Conservation (phyloP, 2,888 invertebrate genomes). For the Andrena praecox region DNA sequence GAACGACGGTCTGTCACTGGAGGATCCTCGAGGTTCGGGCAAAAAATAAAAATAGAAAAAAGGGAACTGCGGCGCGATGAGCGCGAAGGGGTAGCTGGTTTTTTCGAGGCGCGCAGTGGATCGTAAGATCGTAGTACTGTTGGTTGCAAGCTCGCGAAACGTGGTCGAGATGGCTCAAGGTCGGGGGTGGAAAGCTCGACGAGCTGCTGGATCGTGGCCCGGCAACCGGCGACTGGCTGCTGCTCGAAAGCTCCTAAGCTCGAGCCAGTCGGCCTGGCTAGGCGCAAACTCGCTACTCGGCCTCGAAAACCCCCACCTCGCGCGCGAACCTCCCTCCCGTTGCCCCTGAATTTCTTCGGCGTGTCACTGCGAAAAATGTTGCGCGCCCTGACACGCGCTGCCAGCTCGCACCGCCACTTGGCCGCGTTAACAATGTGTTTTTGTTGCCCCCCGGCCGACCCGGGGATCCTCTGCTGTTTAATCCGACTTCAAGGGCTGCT, state of each 20-base stretch:
- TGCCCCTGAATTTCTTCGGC: constrained; percentile 69
- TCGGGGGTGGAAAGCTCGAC: constrained; percentile 20
- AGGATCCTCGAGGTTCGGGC: neutral
- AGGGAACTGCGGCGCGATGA: neutral
- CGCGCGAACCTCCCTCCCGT: constrained; percentile 50
- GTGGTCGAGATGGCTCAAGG: constrained; percentile 45
- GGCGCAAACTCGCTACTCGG: constrained; percentile 77
- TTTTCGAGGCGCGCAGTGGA: neutral
- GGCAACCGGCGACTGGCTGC: constrained; percentile 80
- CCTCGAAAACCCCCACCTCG: constrained; percentile 61
- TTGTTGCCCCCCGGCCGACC: neutral
- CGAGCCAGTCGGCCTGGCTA: constrained; percentile 74
- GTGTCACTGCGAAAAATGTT: constrained; percentile 65
- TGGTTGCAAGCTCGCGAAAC: constrained; percentile 19
- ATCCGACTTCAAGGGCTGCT: neutral
- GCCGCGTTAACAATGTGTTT: constrained; percentile 31
- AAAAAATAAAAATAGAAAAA: neutral
- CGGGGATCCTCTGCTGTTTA: neutral
- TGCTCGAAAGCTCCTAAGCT: constrained; percentile 75
- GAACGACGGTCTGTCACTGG: constrained; percentile 1
- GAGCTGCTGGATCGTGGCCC: constrained; percentile 77
- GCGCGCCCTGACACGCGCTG: constrained; percentile 25
- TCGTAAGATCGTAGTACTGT: neutral
- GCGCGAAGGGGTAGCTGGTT: neutral
- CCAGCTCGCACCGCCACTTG: constrained; percentile 16